Evolutionary conservation across 2,113 vertebrate genomes (phyloP).

Genomic region (Xiphorhynchus elegans): DNA sequence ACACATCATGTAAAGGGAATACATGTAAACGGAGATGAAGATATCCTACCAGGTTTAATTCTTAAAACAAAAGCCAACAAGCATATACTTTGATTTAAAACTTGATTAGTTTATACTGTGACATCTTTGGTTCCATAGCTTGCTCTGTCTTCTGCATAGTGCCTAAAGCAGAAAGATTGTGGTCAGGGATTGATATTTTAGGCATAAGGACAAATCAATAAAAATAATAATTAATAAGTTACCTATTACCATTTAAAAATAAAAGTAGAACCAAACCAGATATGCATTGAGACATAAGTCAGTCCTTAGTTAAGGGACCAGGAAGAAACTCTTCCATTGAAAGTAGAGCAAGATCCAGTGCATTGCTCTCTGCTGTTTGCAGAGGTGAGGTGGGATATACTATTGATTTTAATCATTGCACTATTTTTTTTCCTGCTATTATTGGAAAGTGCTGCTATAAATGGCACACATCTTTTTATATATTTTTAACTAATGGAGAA

Average conservation of each 20-base stretch:
- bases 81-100: neutral
- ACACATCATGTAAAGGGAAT: neutral
- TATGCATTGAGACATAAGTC: neutral
- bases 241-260: neutral
- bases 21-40: neutral
- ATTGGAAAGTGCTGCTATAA: slow-evolving; percentile 4
- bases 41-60: neutral
- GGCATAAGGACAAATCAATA: neutral
- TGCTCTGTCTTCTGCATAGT: neutral
- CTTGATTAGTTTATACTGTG: neutral
- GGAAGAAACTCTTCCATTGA: neutral
- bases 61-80: neutral
- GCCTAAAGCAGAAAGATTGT: neutral
- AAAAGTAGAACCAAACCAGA: neutral
- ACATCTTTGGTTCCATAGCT: neutral
- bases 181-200: neutral
- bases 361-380: neutral
- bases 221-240: neutral
- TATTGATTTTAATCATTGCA: neutral
- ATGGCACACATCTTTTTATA: neutral
- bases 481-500: slow-evolving; percentile 9
- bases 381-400: neutral
- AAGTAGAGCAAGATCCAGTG: neutral
- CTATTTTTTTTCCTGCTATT: neutral
- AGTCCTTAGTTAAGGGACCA: neutral